phyloP scores from a whole-genome alignment of 1,140 invertebrate species.

The Zaprionus lachaisei region DNA sequence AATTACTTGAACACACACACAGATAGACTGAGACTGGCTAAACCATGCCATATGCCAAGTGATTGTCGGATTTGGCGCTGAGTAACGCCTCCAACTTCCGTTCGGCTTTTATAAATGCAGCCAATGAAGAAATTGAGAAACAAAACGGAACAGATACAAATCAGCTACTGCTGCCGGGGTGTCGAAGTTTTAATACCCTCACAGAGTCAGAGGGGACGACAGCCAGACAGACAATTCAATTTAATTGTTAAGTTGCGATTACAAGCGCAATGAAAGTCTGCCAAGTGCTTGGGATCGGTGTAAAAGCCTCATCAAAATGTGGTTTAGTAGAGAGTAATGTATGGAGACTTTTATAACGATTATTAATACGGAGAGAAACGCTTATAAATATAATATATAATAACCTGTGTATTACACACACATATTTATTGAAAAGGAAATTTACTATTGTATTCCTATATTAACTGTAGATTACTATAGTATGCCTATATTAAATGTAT shows the following conservation, averaged over 20 bases:
- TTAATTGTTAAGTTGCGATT: background rate
- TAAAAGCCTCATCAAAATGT: background rate
- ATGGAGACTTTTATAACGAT: background rate
- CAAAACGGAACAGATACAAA: conserved; percentile 17
- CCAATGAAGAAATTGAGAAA: conserved; percentile 31
- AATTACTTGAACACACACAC: conserved; percentile 28
- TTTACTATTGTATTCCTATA: background rate
- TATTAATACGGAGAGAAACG: too few species aligned
- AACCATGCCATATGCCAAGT: conserved; percentile 55
- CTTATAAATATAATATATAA: too few species aligned
- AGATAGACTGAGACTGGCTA: conserved; percentile 7
- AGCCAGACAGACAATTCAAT: background rate
- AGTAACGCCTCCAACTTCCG: conserved; percentile 80
- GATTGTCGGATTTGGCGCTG: conserved; percentile 76
- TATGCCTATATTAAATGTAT: too few species aligned
- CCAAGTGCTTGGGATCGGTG: background rate
- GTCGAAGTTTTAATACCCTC: conserved; percentile 5
- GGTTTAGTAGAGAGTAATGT: background rate
- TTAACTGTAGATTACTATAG: background rate
- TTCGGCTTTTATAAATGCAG: conserved; percentile 59
- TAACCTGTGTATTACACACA: too few species aligned
- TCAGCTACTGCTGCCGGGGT: background rate
- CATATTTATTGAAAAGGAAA: background rate
- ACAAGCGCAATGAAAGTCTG: background rate
- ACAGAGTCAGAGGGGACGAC: background rate